Percentiles rank a stretch among this genome's conserved stretches.
phyloP scores from a whole-genome alignment of 1,140 invertebrate genomes.

The Sarcophaga peregrina region DNA sequence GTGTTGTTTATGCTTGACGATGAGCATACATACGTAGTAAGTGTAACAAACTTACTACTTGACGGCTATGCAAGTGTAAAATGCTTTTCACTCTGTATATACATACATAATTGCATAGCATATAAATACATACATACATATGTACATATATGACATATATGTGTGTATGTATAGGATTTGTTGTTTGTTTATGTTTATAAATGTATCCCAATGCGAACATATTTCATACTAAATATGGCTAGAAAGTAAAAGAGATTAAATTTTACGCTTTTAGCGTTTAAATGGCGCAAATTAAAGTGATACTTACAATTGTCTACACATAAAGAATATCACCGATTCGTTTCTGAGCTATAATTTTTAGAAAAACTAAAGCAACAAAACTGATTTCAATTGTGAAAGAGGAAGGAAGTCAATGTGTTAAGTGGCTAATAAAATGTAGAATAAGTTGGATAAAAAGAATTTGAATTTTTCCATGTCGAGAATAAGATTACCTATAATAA shows the following conservation, averaged over 20 bases:
- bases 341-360: too few relatives aligned
- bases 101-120: not conserved
- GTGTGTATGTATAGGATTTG: not conserved
- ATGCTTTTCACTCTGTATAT: not conserved
- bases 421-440: too few relatives aligned
- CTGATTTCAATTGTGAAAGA: too few relatives aligned
- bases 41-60: constrained; percentile 11
- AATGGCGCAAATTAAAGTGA: not conserved
- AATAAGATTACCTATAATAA: too few relatives aligned
- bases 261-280: constrained; percentile 33
- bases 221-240: constrained; percentile 20
- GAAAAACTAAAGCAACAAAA: too few relatives aligned
- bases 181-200: not conserved
- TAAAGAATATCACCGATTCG: not conserved
- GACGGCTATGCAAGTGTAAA: not conserved
- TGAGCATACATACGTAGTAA: too few relatives aligned
- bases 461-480: too few relatives aligned
- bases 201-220: constrained; percentile 23
- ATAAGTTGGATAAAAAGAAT: too few relatives aligned
- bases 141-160: not conserved
- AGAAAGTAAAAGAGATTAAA: constrained; percentile 33
- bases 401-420: too few relatives aligned
- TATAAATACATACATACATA: not conserved
- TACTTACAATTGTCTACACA: not conserved
- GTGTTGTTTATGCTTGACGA: too few relatives aligned